A percentile compares a stretch with the other conserved stretches of the same genome.
Evolutionary conservation across 2,113 vertebrate species (phyloP).

Genomic region (Platichthys flesus): DNA sequence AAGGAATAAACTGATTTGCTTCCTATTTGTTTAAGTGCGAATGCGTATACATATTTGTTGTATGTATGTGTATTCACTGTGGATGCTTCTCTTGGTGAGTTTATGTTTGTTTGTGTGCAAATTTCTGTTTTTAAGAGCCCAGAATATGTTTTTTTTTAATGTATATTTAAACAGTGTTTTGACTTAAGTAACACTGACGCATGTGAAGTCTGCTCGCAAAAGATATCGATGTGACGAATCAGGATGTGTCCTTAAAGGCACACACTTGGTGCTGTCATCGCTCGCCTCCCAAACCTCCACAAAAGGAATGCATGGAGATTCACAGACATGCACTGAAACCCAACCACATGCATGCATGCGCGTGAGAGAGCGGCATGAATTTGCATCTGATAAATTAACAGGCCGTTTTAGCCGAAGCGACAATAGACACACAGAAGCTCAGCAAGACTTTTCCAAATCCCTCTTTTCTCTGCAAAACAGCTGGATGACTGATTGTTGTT

Average conservation of each 20-base stretch:
- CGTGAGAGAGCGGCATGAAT: neutral
- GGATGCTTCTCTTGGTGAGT: neutral
- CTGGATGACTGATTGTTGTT: slow-evolving; percentile 13
- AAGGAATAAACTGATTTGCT: neutral
- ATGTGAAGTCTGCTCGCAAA: neutral
- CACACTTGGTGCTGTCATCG: neutral
- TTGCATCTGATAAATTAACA: slow-evolving; percentile 21
- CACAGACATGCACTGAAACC: neutral
- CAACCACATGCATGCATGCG: neutral
- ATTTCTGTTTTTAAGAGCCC: too few species aligned
- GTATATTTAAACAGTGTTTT: neutral
- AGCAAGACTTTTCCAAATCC: slow-evolving; percentile 6
- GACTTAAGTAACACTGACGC: slow-evolving; percentile 1
- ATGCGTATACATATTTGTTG: too few species aligned
- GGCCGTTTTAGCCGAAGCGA: slow-evolving; percentile 7
- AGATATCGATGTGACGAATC: slow-evolving; percentile 9
- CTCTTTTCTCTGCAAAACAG: neutral
- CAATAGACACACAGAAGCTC: slow-evolving; percentile 22
- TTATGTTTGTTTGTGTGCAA: neutral
- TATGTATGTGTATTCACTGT: neutral
- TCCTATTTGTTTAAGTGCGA: too few species aligned
- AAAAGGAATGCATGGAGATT: neutral
- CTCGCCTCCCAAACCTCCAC: neutral
- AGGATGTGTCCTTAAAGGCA: neutral
- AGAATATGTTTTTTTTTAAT: slow-evolving; percentile 9